Conservation (phyloP, 2,113 vertebrate species). For the Gobio gobio region DNA sequence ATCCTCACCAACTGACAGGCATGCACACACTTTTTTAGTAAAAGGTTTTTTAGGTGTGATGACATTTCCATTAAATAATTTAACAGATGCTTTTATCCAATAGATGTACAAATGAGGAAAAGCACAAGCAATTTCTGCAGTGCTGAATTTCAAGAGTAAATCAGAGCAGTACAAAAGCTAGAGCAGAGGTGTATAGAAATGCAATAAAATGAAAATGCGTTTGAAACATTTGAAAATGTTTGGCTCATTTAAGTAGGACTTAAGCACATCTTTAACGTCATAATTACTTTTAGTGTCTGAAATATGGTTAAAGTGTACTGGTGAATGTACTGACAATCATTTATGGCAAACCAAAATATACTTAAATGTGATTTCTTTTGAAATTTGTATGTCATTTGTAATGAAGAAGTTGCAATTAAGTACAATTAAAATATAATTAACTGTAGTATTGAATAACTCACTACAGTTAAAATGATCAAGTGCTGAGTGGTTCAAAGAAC, state of each 20-base stretch:
- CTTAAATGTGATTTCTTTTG: not conserved
- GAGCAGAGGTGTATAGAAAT: not conserved
- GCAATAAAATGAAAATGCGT: not conserved
- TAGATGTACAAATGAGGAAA: not conserved
- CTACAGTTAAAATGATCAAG: too few relatives aligned
- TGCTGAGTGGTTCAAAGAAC: too few relatives aligned
- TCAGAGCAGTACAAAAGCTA: not conserved
- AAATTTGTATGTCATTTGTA: not conserved
- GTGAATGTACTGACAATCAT: not conserved
- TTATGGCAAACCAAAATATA: not conserved
- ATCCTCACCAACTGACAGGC: not conserved
- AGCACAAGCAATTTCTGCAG: not conserved
- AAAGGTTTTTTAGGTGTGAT: too few relatives aligned
- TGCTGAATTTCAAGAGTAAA: not conserved
- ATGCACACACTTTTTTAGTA: not conserved
- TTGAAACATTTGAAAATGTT: too few relatives aligned
- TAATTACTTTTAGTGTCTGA: not conserved
- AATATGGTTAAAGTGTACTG: not conserved
- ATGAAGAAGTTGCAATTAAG: not conserved
- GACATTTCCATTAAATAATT: too few relatives aligned
- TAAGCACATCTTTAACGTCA: too few relatives aligned
- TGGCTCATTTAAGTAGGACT: too few relatives aligned
- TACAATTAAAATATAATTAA: not conserved
- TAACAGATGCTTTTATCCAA: not conserved
- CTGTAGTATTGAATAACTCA: not conserved